Evolutionary conservation across 2,113 vertebrate species (phyloP), one percentile per base, ranked within the genome.

Genomic region (Guaruba guarouba): DNA sequence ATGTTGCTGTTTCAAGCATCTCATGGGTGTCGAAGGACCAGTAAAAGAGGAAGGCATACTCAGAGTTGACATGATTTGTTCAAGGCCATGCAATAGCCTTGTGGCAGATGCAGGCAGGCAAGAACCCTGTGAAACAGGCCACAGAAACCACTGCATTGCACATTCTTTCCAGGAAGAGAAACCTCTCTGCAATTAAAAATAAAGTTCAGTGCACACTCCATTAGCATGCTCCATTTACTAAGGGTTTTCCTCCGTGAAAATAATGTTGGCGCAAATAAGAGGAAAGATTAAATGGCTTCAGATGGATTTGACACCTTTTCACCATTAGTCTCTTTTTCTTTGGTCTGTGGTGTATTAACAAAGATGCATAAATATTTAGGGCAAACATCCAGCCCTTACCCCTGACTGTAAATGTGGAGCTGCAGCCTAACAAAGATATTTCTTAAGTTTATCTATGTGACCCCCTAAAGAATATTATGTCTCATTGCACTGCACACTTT

Each of bases 231-330:
- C 33, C 66, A 76, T 92, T 96, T 93, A 62, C 33, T 75, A 75
- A 94, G 88, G 76, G 84, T 94, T 95, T 92, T 86, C 35, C 31
- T 69, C 31, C n/a, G 61, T 88, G 86, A 95, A 93, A 97, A 90
- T 86, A 81, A 68, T 49, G 39, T 81, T 93, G 92, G 74, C 90
- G 66, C 69, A 92, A 94, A 93, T 62, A 91, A 75, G 70, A 80
- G 77, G 52, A 92, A 90, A 85, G 61, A 90, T 91, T 88, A 93
- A 91, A 67, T 46, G 43, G 15, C 52, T 94, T 88, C 31, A 13
- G 74, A 35, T 46, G 49, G 59, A 84, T 92, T 88, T 87, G 64
- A 37, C 51, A 81, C 33, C 24, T 68, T 94, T 88, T 70, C 85
- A 39, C n/a, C 3, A 1, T 82, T 80, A 57, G 35, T 63, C 64